Conservation (phyloP, 1,140 invertebrate genomes). For the Andrena cerasifolii region DNA sequence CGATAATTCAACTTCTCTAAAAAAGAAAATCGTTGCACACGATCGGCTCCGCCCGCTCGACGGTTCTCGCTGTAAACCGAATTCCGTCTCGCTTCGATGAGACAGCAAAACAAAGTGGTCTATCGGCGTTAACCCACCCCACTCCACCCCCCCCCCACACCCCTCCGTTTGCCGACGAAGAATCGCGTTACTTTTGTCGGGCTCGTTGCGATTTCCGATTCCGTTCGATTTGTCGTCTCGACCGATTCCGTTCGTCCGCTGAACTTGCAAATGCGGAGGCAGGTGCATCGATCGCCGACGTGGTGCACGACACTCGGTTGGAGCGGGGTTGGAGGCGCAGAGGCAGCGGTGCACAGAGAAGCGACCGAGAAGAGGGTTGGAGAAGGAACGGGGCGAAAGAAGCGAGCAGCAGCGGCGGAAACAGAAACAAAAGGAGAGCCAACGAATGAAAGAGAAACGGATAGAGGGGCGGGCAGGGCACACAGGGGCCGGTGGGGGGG, state of each 20-base stretch:
- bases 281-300: constrained; percentile 50
- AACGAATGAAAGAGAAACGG: constrained; percentile 14
- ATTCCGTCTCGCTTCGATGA: constrained; percentile 18
- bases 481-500: not conserved
- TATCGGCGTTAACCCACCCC: constrained; percentile 1
- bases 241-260: constrained; percentile 43
- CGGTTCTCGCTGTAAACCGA: constrained; percentile 20
- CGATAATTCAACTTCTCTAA: not conserved
- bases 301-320: not conserved
- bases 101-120: constrained; percentile 42
- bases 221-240: constrained; percentile 46
- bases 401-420: not conserved
- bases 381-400: not conserved
- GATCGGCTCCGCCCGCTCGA: constrained; percentile 7
- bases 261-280: constrained; percentile 50
- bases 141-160: too few species aligned
- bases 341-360: constrained; percentile 15
- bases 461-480: not conserved
- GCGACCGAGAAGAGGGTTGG: constrained; percentile 8
- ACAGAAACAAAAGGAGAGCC: constrained; percentile 25
- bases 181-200: constrained; percentile 33
- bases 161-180: not conserved
- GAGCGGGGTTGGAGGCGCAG: not conserved
- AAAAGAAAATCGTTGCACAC: not conserved
- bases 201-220: constrained; percentile 54